Evolutionary conservation across 2,888 invertebrate species (phyloP), one percentile per base, ranked within the genome.

Genomic region (Onchidella celtica): DNA sequence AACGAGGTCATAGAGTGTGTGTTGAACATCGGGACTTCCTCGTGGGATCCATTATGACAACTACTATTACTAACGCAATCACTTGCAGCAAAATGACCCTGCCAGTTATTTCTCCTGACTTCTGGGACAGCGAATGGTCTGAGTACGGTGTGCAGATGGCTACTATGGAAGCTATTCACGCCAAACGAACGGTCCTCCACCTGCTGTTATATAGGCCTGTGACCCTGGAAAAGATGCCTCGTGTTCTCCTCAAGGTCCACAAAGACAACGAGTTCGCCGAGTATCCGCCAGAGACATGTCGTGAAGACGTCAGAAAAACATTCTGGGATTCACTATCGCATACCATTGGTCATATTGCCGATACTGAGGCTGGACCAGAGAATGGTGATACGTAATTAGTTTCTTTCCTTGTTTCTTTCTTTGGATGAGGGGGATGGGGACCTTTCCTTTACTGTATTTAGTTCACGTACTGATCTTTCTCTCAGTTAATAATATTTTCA

Each of bases 111-210:
- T 65, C 68, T 3, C 79, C 61, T 14, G 61, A 55, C 36, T 73
- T 79, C 74, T 78, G 79, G 79, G 38, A 63, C 1, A 59, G 34
- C 14, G 79, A 79, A 27, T 82, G 79, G 79, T 40, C 66, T 21
- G 38, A 75, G 32, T 82, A 82, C 68, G 79, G 69, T 11, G 40
- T 82, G 21, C 79, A 82, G 75, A 82, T 82, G 79, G 82, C 82
- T 21, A 68, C 61, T 1, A 63, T 82, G 74, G 82, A 82, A 65
- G 40, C 40, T 6, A 27, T 17, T 1, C 61, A 74, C 29, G 36
- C 75, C 11, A 55, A 68, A 11, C 68, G 82, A 2, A 24, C 69
- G 47, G 79, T 82, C 29, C 77, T 82, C 29, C 73, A 79, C 38
- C 68, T 82, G 59, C 69, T 82, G 21, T 9, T 79, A 6, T 74